Percentiles rank a stretch among this genome's conserved stretches.
phyloP scores from a whole-genome alignment of 2,113 vertebrate genomes.

The Anolis carolinensis region DNA sequence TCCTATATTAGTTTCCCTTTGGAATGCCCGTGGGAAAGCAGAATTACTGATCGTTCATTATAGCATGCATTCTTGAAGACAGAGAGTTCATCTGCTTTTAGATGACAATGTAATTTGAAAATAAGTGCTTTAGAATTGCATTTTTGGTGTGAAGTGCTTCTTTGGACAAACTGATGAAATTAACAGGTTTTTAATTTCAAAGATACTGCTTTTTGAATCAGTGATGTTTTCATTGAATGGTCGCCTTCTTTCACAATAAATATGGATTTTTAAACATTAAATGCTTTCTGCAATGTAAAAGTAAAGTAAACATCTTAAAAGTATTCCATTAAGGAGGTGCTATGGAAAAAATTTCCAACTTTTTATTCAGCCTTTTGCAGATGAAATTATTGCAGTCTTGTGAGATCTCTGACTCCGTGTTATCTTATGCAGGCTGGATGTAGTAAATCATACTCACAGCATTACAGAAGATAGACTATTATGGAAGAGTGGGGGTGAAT shows the following conservation, averaged over 20 bases:
- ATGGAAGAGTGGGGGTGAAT: slow-evolving; percentile 22
- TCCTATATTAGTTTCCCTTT: background rate
- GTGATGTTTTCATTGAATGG: background rate
- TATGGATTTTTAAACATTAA: background rate
- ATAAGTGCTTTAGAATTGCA: slow-evolving; percentile 10
- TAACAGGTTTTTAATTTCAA: background rate
- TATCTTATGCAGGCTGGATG: slow-evolving; percentile 36
- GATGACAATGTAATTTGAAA: slow-evolving; percentile 18
- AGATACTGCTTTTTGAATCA: background rate
- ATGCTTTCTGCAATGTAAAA: background rate
- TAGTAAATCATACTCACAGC: slow-evolving; percentile 32
- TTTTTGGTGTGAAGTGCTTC: background rate
- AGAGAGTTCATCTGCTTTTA: background rate
- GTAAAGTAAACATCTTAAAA: background rate
- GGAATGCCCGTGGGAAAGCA: background rate
- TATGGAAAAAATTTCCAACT: background rate
- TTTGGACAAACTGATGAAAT: slow-evolving; percentile 4
- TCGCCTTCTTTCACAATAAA: background rate
- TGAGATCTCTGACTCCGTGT: slow-evolving; percentile 39
- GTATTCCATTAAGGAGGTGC: slow-evolving; percentile 34
- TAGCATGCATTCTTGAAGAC: background rate
- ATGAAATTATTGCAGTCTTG: slow-evolving; percentile 48
- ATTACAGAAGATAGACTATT: slow-evolving; percentile 37
- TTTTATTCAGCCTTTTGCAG: slow-evolving; percentile 36
- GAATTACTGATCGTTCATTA: background rate